phyloP scores from a whole-genome alignment of 2,888 invertebrate genomes.

The Agonopterix arenella region DNA sequence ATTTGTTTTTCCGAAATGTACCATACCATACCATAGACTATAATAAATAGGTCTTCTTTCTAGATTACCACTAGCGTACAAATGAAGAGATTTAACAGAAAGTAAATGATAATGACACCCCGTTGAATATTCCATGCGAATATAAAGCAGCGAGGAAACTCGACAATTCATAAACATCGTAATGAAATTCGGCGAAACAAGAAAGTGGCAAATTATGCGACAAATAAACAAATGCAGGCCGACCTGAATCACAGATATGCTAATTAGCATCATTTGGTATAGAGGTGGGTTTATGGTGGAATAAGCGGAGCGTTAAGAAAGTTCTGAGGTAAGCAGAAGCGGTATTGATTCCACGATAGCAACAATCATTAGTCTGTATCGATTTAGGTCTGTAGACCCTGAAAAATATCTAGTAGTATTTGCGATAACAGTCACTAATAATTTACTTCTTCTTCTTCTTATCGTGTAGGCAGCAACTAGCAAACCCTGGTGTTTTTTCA shows the following conservation, averaged over 20 bases:
- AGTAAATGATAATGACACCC: slow-evolving; percentile 12
- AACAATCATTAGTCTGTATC: too few relatives aligned
- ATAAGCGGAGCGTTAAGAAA: neutral
- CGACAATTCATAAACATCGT: slow-evolving; percentile 22
- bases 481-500: too few relatives aligned
- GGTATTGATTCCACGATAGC: too few relatives aligned
- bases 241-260: slow-evolving; percentile 46
- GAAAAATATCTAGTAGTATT: too few relatives aligned
- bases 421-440: too few relatives aligned
- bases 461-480: too few relatives aligned
- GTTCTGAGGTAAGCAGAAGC: too few relatives aligned
- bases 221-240: slow-evolving; percentile 33
- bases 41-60: neutral
- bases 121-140: slow-evolving; percentile 16
- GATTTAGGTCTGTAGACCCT: too few relatives aligned
- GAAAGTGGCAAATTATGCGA: slow-evolving; percentile 36
- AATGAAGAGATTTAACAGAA: neutral
- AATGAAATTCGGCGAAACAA: slow-evolving; percentile 29
- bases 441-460: too few relatives aligned
- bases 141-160: slow-evolving; percentile 7
- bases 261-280: slow-evolving; percentile 41
- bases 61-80: too few relatives aligned
- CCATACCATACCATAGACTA: too few relatives aligned
- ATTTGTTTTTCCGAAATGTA: too few relatives aligned
- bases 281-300: neutral